phyloP scores from a whole-genome alignment of 2,113 vertebrate genomes.

The Thalassoma bifasciatum region DNA sequence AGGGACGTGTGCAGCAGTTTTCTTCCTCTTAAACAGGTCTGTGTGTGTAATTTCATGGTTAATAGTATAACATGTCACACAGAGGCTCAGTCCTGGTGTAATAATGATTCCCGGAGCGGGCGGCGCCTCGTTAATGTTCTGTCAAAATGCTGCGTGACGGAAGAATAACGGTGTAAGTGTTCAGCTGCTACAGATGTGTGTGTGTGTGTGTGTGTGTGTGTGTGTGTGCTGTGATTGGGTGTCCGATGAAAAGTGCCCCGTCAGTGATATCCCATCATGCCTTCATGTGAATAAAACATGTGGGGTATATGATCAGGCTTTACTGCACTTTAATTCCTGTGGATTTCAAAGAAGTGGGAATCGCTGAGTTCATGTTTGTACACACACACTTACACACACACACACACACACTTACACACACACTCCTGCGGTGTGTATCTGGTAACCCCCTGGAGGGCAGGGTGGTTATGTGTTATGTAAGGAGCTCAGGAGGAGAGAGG shows the following conservation, averaged over 20 bases:
- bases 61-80: conserved; percentile 40
- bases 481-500: conserved; percentile 71
- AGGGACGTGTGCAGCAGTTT: neutral
- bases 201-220: conserved; percentile 5
- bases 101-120: conserved; percentile 32
- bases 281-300: conserved; percentile 64
- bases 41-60: conserved; percentile 46
- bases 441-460: conserved; percentile 51
- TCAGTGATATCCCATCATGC: conserved; percentile 43
- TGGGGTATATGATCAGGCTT: conserved; percentile 26
- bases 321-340: conserved; percentile 37
- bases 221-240: conserved; percentile 45
- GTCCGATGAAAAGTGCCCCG: conserved; percentile 42
- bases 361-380: conserved; percentile 15
- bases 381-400: neutral
- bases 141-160: conserved; percentile 45
- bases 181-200: conserved; percentile 17
- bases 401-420: conserved; percentile 10
- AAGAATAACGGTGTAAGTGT: conserved; percentile 34
- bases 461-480: conserved; percentile 78
- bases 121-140: conserved; percentile 34
- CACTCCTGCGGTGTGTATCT: conserved; percentile 35
- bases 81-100: conserved; percentile 19
- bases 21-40: conserved; percentile 29
- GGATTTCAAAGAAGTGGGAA: conserved; percentile 57